Evolutionary conservation across 2,888 invertebrate genomes (phyloP).

Genomic region (Antheraea assamensis): DNA sequence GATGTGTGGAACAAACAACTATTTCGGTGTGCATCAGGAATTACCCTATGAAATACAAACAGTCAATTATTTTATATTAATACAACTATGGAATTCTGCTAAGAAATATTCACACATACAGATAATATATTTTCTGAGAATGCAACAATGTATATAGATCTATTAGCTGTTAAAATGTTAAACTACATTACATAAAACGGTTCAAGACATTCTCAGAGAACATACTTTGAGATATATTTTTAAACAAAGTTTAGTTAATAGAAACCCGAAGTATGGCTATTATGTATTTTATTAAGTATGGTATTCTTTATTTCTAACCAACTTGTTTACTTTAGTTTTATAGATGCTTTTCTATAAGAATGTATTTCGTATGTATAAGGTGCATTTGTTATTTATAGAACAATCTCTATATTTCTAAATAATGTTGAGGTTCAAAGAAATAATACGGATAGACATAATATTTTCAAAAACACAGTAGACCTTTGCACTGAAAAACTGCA

Average conservation of each 20-base stretch:
- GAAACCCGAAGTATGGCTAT: background rate
- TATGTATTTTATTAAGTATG: too few relatives aligned
- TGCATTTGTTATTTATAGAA: too few relatives aligned
- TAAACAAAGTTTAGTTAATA: background rate
- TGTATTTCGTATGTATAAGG: too few relatives aligned
- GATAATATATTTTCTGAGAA: background rate
- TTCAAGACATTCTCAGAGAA: background rate
- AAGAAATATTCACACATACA: too few relatives aligned
- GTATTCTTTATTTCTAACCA: background rate
- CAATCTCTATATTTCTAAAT: background rate
- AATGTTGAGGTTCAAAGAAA: background rate
- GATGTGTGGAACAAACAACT: conserved; percentile 42
- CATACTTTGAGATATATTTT: background rate
- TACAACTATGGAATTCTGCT: too few relatives aligned
- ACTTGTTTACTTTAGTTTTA: background rate
- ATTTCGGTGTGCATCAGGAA: background rate
- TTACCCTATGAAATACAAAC: too few relatives aligned
- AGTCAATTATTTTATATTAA: too few relatives aligned
- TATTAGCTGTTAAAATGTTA: too few relatives aligned
- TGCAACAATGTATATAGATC: background rate
- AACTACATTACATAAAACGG: background rate
- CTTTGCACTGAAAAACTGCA: background rate
- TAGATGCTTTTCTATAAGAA: background rate
- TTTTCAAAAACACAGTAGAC: conserved; percentile 25
- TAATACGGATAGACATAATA: background rate